Evolutionary conservation across 2,888 invertebrate species (phyloP), one percentile per base, ranked within the genome.

Genomic region (Lasioglossum lativentre): DNA sequence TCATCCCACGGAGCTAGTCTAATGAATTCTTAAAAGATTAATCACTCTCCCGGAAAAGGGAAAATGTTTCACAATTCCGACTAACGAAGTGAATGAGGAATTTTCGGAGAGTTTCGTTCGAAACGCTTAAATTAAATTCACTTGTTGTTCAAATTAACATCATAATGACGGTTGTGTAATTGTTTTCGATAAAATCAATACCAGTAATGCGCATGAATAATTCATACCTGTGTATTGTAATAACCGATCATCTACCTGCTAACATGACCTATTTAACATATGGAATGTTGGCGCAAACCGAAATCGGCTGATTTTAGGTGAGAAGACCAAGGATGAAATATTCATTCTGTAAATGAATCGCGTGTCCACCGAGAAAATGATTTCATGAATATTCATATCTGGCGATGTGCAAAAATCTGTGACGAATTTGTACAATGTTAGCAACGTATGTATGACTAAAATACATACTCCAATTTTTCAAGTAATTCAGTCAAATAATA

Each of bases 171-270:
- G 2, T 0, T 14, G 30, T 30, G 16, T 63, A 63, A 68, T 68
- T 68, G 68, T 38, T 38, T 59, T 2, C n/a, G 59, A 75, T 63
- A 42, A 59, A 72, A 42, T 68, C 12, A 34, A 27, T n/a, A 59
- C 16, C n/a, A 6, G n/a, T 4, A n/a, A n/a, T 8, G 16, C 4
- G 14, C 23, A 40, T 75, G 34, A 34, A 59, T 59, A 40, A 75
- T 59, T 59, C 59, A n/a, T n/a, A 34, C 1, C 38, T 40, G 8
- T n/a, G 14, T 23, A 68, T 23, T 56, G 38, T 23, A 68, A 68
- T 68, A 34, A 68, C 38, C 68, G 68, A 68, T 68, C 68, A 38
- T 68, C 23, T 68, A 68, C 68, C 68, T 38, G 38, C 38, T 38
- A 38, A 68, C 68, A 68, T 38, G 68, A 68, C 34, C 68, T 23